A percentile compares a stretch with the other conserved stretches of the same genome.
These are phyloP conservation scores for Sarcophaga peregrina DNA, from an alignment of 1,140 invertebrate species.

Conservation along the genomic window DNA sequence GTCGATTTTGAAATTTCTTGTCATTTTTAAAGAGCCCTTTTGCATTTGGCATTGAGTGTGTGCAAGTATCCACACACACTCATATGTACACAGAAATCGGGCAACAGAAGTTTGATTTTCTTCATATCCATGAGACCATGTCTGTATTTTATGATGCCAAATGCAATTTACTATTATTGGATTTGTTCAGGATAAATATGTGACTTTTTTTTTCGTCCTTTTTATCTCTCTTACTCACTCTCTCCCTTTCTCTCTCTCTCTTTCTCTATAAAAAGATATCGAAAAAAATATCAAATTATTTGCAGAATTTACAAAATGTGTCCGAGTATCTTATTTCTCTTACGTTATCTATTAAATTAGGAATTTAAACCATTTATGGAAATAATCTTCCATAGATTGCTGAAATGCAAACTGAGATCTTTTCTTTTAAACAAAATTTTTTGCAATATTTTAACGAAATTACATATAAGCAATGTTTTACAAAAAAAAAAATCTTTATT, in stretches of 20 bases:
- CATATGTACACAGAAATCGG: background rate
- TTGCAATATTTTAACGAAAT: too few species aligned
- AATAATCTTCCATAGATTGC: too few species aligned
- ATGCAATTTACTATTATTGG: conserved; percentile 11
- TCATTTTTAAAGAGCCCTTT: background rate
- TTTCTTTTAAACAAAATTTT: too few species aligned
- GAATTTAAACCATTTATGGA: background rate
- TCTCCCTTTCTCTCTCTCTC: too few species aligned
- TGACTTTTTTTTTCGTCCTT: background rate
- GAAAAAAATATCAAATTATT: conserved; percentile 1
- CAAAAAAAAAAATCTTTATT: too few species aligned
- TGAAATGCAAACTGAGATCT: too few species aligned
- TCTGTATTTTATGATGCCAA: conserved; percentile 5
- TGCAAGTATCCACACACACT: background rate
- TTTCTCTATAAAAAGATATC: background rate
- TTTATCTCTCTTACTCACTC: too few species aligned
- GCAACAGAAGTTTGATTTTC: background rate
- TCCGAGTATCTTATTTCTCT: background rate
- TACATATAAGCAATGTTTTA: too few species aligned
- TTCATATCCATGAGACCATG: background rate
- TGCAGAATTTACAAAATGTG: conserved; percentile 5
- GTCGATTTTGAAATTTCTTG: conserved; percentile 9
- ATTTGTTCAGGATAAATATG: background rate
- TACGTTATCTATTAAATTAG: background rate
- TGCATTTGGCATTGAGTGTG: background rate